These are phyloP conservation scores for Heliothis virescens DNA, from an alignment of 1,140 invertebrate species.

Conservation along the genomic window DNA sequence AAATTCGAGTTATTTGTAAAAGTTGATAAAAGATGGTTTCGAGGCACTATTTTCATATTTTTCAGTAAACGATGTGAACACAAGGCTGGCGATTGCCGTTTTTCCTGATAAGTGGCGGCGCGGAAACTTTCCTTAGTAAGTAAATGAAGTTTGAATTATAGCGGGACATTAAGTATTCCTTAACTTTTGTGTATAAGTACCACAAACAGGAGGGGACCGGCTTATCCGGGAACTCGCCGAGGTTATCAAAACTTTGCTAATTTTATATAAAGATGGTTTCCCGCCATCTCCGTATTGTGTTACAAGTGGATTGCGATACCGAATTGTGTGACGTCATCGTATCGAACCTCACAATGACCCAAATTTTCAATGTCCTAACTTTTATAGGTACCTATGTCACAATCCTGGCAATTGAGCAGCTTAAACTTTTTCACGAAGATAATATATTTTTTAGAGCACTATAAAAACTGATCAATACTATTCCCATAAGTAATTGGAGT, in stretches of 20 bases:
- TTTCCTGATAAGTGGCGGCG: slow-evolving; percentile 1
- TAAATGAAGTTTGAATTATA: slow-evolving; percentile 31
- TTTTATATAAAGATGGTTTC: slow-evolving; percentile 31
- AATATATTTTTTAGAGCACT: too few species aligned
- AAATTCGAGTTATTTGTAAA: too few species aligned
- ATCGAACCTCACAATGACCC: neutral
- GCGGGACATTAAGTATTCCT: slow-evolving; percentile 16
- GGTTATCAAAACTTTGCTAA: slow-evolving; percentile 32
- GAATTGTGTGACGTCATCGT: neutral
- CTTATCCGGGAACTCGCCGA: slow-evolving; percentile 6
- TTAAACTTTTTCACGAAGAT: too few species aligned
- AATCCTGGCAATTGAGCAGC: too few species aligned
- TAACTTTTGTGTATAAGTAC: slow-evolving; percentile 30
- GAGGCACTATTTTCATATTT: neutral
- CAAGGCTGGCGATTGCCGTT: neutral
- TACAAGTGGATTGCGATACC: neutral
- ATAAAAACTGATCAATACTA: too few species aligned
- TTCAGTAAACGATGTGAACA: neutral
- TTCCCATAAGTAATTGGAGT: too few species aligned
- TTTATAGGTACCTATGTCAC: too few species aligned
- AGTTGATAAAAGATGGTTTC: too few species aligned
- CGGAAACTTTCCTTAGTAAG: neutral
- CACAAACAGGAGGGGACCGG: slow-evolving; percentile 13
- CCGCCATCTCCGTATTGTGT: slow-evolving; percentile 13
- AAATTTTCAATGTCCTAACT: too few species aligned